Evolutionary conservation across 2,113 vertebrate genomes (phyloP).

Genomic region (Podarcis raffonei): DNA sequence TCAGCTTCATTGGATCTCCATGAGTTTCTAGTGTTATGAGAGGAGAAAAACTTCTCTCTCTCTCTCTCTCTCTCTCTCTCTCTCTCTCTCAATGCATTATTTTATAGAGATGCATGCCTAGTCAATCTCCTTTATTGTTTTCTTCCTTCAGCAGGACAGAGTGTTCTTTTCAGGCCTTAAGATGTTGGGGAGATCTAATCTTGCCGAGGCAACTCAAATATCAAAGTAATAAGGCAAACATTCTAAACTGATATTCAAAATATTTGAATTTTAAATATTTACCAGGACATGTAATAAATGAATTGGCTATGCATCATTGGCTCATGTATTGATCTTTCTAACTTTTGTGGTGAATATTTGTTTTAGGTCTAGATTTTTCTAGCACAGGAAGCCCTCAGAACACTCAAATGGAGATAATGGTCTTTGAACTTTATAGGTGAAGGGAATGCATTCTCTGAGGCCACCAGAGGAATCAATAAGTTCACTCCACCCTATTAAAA

Average conservation of each 20-base stretch:
- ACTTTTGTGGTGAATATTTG: neutral
- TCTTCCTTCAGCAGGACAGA: neutral
- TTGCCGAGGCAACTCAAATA: neutral
- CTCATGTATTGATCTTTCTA: neutral
- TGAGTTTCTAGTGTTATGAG: too few relatives aligned
- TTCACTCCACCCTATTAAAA: neutral
- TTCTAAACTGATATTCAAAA: neutral
- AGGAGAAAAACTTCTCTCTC: too few relatives aligned
- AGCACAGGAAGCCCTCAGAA: neutral
- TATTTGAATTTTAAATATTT: neutral
- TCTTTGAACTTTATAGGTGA: neutral
- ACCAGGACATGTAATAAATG: neutral
- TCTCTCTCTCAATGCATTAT: too few relatives aligned
- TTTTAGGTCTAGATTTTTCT: neutral
- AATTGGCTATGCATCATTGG: neutral
- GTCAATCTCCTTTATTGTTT: too few relatives aligned
- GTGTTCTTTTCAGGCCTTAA: neutral
- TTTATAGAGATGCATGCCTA: neutral
- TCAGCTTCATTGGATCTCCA: too few relatives aligned
- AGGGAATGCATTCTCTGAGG: neutral
- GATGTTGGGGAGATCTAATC: neutral
- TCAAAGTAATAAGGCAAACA: neutral
- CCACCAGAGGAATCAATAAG: neutral
- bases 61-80: too few relatives aligned
- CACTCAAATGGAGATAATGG: neutral